A percentile compares a stretch with the other conserved stretches of the same genome.
Evolutionary conservation across 2,888 invertebrate species (phyloP).

Genomic region (Eupsilia transversa): DNA sequence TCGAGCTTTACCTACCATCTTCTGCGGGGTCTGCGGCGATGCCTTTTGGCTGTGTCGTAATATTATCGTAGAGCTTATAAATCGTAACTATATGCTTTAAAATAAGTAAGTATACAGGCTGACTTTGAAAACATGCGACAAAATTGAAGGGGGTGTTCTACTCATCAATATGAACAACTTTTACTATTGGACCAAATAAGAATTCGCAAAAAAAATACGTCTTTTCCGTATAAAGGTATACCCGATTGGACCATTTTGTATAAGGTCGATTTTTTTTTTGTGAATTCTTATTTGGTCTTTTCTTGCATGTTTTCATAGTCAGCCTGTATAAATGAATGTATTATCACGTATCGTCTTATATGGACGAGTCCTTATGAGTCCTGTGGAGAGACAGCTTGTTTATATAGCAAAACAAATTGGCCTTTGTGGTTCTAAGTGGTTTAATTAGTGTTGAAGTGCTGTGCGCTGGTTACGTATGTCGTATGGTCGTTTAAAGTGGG

Average conservation of each 20-base stretch:
- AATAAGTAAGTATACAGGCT: background rate
- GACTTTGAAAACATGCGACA: no score
- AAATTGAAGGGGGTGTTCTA: no score
- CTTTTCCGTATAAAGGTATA: no score
- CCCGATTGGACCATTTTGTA: no score
- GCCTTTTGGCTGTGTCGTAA: background rate
- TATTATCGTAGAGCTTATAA: background rate
- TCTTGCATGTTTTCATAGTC: no score
- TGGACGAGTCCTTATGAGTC: slow-evolving; percentile 19
- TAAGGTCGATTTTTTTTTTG: no score
- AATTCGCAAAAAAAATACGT: no score
- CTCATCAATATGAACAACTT: no score
- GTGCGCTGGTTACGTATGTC: background rate
- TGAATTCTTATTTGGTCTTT: no score
- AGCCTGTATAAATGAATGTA: no score
- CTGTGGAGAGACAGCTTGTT: slow-evolving; percentile 31
- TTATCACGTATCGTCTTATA: background rate
- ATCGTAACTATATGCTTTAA: background rate
- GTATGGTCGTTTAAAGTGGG: slow-evolving; percentile 10
- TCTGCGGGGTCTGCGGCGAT: background rate
- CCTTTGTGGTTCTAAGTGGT: slow-evolving; percentile 43
- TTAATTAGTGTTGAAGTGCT: slow-evolving; percentile 42
- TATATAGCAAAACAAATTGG: slow-evolving; percentile 60
- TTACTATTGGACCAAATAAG: no score
- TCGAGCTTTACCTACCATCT: background rate